Percentiles rank a stretch among this genome's conserved stretches.
phyloP scores from a whole-genome alignment of 1,140 invertebrate species.

The Papilio dardanus region DNA sequence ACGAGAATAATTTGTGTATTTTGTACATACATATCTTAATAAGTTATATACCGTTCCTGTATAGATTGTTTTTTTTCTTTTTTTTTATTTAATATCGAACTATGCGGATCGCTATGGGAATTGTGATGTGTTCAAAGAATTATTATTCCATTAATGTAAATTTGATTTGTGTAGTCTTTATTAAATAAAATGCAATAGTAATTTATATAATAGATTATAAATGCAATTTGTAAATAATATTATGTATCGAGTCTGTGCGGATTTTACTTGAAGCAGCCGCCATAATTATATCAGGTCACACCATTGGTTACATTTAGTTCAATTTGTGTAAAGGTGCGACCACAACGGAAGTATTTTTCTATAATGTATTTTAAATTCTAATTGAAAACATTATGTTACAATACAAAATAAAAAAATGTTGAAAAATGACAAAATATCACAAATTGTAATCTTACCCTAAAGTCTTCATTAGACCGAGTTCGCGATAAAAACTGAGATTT shows the following conservation, averaged over 20 bases:
- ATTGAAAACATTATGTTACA: neutral
- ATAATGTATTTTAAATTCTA: neutral
- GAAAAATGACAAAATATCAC: no score
- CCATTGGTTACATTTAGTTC: conserved; percentile 47
- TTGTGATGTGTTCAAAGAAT: conserved; percentile 77
- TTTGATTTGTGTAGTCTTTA: conserved; percentile 76
- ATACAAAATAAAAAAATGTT: neutral
- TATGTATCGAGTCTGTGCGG: conserved; percentile 62
- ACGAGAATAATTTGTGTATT: conserved; percentile 67
- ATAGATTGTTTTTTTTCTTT: conserved; percentile 67
- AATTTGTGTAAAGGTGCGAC: conserved; percentile 36
- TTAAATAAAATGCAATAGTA: conserved; percentile 80
- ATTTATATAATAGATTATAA: conserved; percentile 78
- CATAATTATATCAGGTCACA: conserved; percentile 53
- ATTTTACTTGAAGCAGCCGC: conserved; percentile 54
- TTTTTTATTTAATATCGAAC: conserved; percentile 72
- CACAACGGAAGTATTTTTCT: neutral
- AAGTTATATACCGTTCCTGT: conserved; percentile 81
- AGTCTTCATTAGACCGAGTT: no score
- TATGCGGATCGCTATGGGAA: conserved; percentile 73
- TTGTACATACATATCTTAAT: conserved; percentile 75
- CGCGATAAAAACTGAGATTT: no score
- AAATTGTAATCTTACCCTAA: no score
- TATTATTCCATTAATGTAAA: conserved; percentile 66
- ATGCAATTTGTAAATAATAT: conserved; percentile 74